These are phyloP conservation scores for Eupithecia tripunctaria DNA, from an alignment of 2,888 invertebrate species.

Conservation along the genomic window DNA sequence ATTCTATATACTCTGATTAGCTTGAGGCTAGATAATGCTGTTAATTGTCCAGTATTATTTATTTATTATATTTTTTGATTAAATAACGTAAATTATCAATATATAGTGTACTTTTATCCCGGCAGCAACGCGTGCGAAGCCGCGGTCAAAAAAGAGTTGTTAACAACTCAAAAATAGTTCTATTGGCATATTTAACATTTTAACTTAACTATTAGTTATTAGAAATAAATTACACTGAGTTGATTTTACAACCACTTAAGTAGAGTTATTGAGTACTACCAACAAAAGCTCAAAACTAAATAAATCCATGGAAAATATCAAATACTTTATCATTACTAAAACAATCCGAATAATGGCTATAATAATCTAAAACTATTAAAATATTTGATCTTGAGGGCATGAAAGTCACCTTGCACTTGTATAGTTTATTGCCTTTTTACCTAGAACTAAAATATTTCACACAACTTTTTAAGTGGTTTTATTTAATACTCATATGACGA, in stretches of 20 bases:
- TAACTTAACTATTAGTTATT: too few relatives aligned
- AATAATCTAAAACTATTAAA: conserved; percentile 4
- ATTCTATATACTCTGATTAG: too few relatives aligned
- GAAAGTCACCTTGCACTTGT: conserved; percentile 2
- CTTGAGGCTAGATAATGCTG: too few relatives aligned
- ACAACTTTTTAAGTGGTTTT: not conserved
- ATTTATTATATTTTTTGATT: too few relatives aligned
- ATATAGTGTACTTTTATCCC: too few relatives aligned
- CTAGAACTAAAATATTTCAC: not conserved
- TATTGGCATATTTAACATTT: too few relatives aligned
- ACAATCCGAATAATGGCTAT: conserved; percentile 8
- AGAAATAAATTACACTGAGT: not conserved
- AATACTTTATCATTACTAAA: not conserved
- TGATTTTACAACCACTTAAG: not conserved
- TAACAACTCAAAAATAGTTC: too few relatives aligned
- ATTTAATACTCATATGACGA: too few relatives aligned
- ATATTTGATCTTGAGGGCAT: not conserved
- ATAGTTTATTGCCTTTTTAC: not conserved
- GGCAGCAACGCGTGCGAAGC: too few relatives aligned
- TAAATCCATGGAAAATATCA: not conserved
- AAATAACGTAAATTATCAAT: too few relatives aligned
- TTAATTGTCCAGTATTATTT: too few relatives aligned
- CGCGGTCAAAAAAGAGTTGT: too few relatives aligned
- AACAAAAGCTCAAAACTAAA: not conserved
- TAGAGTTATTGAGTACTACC: not conserved